phyloP scores from a whole-genome alignment of 2,888 invertebrate species.

The Eueremaeus valkanovi region DNA sequence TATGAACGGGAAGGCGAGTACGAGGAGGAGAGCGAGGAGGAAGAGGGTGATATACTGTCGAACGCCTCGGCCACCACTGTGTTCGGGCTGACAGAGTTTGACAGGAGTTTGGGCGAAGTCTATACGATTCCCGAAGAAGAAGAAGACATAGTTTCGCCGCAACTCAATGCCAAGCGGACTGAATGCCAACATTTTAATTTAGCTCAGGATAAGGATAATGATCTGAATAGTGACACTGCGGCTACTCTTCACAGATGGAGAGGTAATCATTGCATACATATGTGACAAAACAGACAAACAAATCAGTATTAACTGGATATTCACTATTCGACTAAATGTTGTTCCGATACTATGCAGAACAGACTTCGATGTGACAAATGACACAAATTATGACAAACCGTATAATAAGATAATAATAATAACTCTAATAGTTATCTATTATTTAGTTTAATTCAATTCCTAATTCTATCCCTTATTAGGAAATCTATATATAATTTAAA shows the following conservation, averaged over 20 bases:
- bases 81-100: slow-evolving; percentile 23
- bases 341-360: slow-evolving; percentile 2
- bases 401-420: no score
- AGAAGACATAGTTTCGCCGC: slow-evolving; percentile 55
- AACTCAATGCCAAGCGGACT: slow-evolving; percentile 10
- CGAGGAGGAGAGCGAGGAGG: slow-evolving; percentile 36
- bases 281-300: slow-evolving; percentile 31
- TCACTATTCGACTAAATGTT: background rate
- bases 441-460: no score
- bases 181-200: slow-evolving; percentile 35
- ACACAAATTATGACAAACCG: no score
- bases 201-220: slow-evolving; percentile 35
- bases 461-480: no score
- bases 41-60: slow-evolving; percentile 27
- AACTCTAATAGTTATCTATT: no score
- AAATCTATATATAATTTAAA: no score
- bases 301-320: background rate
- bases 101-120: slow-evolving; percentile 54
- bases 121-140: slow-evolving; percentile 58
- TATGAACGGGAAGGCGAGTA: slow-evolving; percentile 40
- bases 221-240: slow-evolving; percentile 47
- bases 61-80: slow-evolving; percentile 3
- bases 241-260: slow-evolving; percentile 46
- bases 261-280: slow-evolving; percentile 43
- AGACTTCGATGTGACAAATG: background rate